These are phyloP conservation scores for Peucedramus taeniatus DNA, from an alignment of 2,113 vertebrate species.

Conservation along the genomic window DNA sequence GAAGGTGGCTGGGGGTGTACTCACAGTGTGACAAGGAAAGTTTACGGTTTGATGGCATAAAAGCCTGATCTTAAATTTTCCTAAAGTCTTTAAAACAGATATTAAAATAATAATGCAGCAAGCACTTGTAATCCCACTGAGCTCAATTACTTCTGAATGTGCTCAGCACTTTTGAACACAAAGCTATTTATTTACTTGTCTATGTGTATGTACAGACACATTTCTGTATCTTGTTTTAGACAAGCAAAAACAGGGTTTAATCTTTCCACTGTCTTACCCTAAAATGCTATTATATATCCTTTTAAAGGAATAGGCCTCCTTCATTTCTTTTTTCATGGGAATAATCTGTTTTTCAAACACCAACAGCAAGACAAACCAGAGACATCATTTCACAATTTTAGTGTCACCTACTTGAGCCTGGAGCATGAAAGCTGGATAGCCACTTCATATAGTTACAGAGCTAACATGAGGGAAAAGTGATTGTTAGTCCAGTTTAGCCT, in stretches of 20 bases:
- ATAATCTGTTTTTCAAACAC: neutral
- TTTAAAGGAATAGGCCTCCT: neutral
- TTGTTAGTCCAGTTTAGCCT: neutral
- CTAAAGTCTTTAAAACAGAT: neutral
- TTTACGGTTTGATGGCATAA: neutral
- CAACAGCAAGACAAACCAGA: neutral
- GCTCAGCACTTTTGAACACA: neutral
- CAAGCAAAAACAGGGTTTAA: neutral
- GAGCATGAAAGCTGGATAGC: neutral
- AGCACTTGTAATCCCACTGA: neutral
- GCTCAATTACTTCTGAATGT: neutral
- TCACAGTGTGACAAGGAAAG: neutral
- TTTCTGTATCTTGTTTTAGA: neutral
- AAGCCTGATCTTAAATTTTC: neutral
- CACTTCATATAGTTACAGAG: neutral
- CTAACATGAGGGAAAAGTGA: neutral
- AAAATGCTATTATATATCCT: neutral
- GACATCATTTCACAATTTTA: neutral
- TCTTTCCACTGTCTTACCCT: neutral
- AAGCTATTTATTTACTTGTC: slow-evolving; percentile 9
- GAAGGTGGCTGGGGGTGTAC: neutral
- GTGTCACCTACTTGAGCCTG: neutral
- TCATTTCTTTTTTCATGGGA: neutral
- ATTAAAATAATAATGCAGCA: slow-evolving; percentile 1
- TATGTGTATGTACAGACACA: neutral